Base-by-base conservation (phyloP, 2,888 invertebrate species). In the Alsophila aescularia region DNA sequence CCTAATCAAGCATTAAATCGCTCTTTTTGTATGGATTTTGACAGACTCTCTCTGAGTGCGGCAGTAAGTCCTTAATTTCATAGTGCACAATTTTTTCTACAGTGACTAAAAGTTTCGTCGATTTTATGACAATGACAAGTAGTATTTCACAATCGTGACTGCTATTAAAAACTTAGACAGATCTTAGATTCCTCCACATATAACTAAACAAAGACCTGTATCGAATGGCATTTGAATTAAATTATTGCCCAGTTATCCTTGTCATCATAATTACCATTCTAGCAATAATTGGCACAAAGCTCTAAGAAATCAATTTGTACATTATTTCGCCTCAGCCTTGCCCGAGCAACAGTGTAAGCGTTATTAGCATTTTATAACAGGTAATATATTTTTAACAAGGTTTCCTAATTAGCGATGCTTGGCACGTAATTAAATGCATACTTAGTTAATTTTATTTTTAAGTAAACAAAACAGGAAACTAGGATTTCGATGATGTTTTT, bases 211-310 rank as follows among this genome's bases (percentile, higher is more conserved):
- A 50, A 41, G 41, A 13, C 9, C n/a, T 15, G 24, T 24, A 21
- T 15, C 24, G 18, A 29, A 44, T 41, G 52, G 35, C 52, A 52
- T 45, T 45, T 35, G 10, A 52, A 40, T 52, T 34, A 14, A 45
- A 35, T 49, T 49, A 39, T 14, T 9, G 9, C 31, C 39, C 21
- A 27, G 49, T 44, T 54, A 54, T 54, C 54, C 54, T 54, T 54
- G 54, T 54, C 16, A 42, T 18, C 18, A 29, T 54, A 54, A 49
- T 35, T 35, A 37, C 37, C 27, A 39, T 48, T 43, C 49, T 16
- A 44, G 42, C 14, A 39, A 21, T 54, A 49, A 49, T 44, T 34
- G 43, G 18, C 34, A 12, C 16, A 21, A 8, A 44, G 34, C 5
- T 32, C 43, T 40, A 54, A 35, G 54, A 49, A 54, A 45, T 45